A percentile compares a stretch with the other conserved stretches of the same genome.
Evolutionary conservation across 2,113 vertebrate genomes (phyloP).

Genomic region (Nibea albiflora): DNA sequence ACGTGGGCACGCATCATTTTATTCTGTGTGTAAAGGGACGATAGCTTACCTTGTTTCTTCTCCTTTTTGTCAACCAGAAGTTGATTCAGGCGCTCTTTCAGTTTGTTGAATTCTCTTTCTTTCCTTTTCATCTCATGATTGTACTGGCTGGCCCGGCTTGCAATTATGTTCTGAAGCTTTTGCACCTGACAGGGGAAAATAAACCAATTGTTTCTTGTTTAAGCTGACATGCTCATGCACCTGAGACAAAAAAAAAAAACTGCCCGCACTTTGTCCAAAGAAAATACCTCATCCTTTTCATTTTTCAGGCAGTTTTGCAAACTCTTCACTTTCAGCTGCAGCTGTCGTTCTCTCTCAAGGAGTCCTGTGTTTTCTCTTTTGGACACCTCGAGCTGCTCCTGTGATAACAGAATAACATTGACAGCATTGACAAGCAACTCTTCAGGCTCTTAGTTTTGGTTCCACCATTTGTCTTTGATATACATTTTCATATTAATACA

Average conservation of each 20-base stretch:
- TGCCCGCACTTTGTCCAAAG: neutral
- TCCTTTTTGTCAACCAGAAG: conserved; percentile 95
- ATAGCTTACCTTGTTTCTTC: conserved; percentile 88
- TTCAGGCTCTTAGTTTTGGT: too few species aligned
- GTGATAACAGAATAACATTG: conserved; percentile 20
- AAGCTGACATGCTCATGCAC: neutral
- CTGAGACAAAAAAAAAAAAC: neutral
- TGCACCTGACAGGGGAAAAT: conserved; percentile 86
- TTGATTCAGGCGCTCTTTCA: conserved; percentile 95
- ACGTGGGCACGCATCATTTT: neutral
- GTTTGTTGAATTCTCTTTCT: conserved; percentile 94
- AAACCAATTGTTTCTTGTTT: conserved; percentile 8
- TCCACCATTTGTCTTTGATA: too few species aligned
- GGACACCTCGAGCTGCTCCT: conserved; percentile 93
- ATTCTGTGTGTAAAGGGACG: neutral
- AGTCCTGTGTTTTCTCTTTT: conserved; percentile 92
- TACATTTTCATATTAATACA: too few species aligned
- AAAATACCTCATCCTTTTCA: conserved; percentile 94
- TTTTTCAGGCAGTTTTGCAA: conserved; percentile 93
- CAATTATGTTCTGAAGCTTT: conserved; percentile 94
- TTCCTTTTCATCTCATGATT: conserved; percentile 98
- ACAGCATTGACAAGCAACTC: too few species aligned
- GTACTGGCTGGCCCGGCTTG: conserved; percentile 94
- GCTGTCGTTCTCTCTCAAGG: conserved; percentile 92
- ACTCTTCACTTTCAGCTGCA: conserved; percentile 91